A percentile compares a stretch with the other conserved stretches of the same genome.
These are phyloP conservation scores for Oncorhynchus tshawytscha DNA, from an alignment of 2,113 vertebrate genomes.

Conservation along the genomic window DNA sequence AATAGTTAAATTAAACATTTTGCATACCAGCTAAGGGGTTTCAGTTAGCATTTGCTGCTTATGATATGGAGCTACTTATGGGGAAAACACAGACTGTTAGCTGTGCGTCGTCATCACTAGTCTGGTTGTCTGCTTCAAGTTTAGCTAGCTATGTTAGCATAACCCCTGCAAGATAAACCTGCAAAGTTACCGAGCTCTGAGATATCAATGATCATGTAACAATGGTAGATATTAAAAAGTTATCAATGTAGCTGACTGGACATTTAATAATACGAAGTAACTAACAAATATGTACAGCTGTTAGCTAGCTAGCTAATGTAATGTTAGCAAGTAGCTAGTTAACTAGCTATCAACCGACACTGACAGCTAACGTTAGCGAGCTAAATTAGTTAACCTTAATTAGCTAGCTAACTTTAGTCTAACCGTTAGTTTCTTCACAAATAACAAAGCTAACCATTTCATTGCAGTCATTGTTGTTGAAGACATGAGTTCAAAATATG, in stretches of 20 bases:
- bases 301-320: not conserved
- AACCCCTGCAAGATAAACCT: not conserved
- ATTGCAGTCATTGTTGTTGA: no score
- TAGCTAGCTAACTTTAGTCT: not conserved
- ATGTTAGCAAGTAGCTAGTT: not conserved
- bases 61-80: not conserved
- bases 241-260: not conserved
- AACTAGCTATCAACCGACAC: not conserved
- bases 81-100: not conserved
- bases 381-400: not conserved
- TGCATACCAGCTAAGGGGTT: not conserved
- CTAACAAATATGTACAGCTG: not conserved
- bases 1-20: not conserved
- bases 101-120: slow-evolving; percentile 9
- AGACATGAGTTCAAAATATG: no score
- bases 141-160: no score
- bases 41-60: no score
- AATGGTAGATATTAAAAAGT: not conserved
- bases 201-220: not conserved
- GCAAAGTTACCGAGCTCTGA: not conserved
- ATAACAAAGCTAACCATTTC: no score
- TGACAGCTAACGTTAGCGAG: not conserved
- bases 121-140: no score
- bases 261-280: not conserved
- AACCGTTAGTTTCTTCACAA: no score